Evolutionary conservation across 2,113 vertebrate genomes (phyloP).

Genomic region (Charadrius vociferus): DNA sequence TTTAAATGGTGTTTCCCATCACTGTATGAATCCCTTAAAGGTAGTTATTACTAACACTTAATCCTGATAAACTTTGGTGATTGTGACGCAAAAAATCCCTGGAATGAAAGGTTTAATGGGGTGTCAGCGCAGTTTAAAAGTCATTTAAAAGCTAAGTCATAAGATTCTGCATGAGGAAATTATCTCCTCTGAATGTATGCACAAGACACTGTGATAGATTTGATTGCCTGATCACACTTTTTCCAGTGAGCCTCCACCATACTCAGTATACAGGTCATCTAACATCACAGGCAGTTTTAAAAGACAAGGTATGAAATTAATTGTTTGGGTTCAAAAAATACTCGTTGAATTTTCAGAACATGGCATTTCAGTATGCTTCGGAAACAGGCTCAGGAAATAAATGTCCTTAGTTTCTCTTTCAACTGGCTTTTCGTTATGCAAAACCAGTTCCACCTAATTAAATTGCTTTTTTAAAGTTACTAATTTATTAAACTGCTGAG

Average conservation of each 20-base stretch:
- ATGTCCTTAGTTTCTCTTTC: conserved; percentile 44
- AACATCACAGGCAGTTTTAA: neutral
- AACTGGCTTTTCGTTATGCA: conserved; percentile 38
- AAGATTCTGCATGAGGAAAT: neutral
- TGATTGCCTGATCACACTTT: neutral
- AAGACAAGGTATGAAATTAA: neutral
- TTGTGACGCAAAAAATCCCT: neutral
- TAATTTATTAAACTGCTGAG: conserved; percentile 70
- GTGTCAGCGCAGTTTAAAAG: neutral
- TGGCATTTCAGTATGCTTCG: neutral
- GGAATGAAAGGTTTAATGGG: neutral
- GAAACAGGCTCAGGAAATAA: conserved; percentile 2
- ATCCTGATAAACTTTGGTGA: neutral
- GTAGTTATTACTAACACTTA: neutral
- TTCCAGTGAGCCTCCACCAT: neutral
- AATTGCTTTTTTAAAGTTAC: conserved; percentile 54
- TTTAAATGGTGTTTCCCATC: neutral
- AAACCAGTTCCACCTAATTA: conserved; percentile 64
- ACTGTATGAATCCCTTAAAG: neutral
- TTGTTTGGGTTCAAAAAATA: neutral
- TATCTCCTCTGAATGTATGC: neutral
- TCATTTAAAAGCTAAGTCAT: neutral
- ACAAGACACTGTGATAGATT: neutral
- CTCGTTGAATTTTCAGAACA: neutral
- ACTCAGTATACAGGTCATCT: neutral